Base-by-base conservation (phyloP, 2,113 vertebrate genomes). In the Otis tarda region DNA sequence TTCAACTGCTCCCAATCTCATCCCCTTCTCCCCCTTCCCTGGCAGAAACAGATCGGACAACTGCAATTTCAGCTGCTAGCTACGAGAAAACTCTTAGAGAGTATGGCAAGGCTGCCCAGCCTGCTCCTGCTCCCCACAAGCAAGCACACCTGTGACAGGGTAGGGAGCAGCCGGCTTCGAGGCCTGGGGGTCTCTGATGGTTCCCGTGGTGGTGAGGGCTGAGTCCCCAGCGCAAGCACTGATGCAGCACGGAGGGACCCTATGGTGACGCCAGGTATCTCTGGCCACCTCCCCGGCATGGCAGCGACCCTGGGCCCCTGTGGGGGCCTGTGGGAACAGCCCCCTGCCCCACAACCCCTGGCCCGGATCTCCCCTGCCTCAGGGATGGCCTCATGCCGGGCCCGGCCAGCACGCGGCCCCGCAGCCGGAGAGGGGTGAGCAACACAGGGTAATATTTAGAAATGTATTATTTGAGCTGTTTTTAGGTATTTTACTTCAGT, bases 391-490 rank as follows among this genome's bases (percentile, higher is more conserved):
- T 35, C 19, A 9, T 0, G 1, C 52, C 20, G 3, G 30, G n/a
- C 57, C n/a, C 16, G 24, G 35, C 12, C 3, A 4, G 67, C 50
- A n/a, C 3, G 1, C 0, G 20, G 82, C 27, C 31, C 9, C 1
- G 8, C 10, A 1, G 28, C 30, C 20, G 4, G 20, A 4, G 20
- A 6, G 23, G 8, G 6, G 1, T 11, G 28, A 22, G 39, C 5
- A 17, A 17, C 39, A 2, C 47, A 16, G 18, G 33, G 11, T 6
- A 5, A 23, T 0, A 1, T 7, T 43, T 11, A 41, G 16, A 30
- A 50, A 65, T 11, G 2, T 7, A 3, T 23, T 16, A 5, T n/a
- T 64, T 14, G 7, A 52, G 7, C 11, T 4, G 1, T 4, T 47
- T 37, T 25, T 1, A 22, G 33, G 23, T 16, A 12, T 50, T 91